Base-by-base conservation (phyloP, 2,797 vertebrate genomes). In the Cyclopterus lumpus region DNA sequence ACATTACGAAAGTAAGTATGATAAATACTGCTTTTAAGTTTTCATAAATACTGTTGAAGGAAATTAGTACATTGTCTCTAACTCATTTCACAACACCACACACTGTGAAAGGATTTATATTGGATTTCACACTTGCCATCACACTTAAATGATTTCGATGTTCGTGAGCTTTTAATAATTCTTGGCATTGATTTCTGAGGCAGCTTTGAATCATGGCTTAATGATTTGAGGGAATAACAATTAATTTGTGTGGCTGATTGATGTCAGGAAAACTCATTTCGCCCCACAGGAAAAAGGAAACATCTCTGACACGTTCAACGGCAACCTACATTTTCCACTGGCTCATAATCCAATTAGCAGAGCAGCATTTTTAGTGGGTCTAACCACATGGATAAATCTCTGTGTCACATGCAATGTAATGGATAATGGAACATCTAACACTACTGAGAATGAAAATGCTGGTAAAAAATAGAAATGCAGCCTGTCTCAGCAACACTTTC, bases 181-280 rank as follows among this genome's bases (percentile, higher is more conserved):
- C 75, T 85, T 91, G 90, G 89, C 92, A 88, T 88, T 87, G 88
- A 89, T 93, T 91, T 90, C 86, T 80, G 80, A 89, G 73, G 82
- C 75, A 76, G 89, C 81, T 86, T 84, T 91, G 83, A 91, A 92
- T 88, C 67, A 61, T 28, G 26, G 85, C 79, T 91, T 90, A 82
- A 89, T 90, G 88, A 90, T 93, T 89, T 90, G 70, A 91, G 86
- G 82, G 85, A 91, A 91, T 82, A 93, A 93, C 91, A 92, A 93
- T 92, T 89, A 77, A 92, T 93, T 92, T 92, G 69, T 49, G 24
- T 72, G 54, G 70, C 75, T 90, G 91, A 92, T 88, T 93, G 87
- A 93, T 93, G 89, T 90, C 80, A 90, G 80, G 77, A 85, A 89
- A 90, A 86, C 79, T 78, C 36, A 87, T 88, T 90, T 92, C 32